Evolutionary conservation across 2,888 invertebrate species (phyloP).

Genomic region (Sesamia inferens): DNA sequence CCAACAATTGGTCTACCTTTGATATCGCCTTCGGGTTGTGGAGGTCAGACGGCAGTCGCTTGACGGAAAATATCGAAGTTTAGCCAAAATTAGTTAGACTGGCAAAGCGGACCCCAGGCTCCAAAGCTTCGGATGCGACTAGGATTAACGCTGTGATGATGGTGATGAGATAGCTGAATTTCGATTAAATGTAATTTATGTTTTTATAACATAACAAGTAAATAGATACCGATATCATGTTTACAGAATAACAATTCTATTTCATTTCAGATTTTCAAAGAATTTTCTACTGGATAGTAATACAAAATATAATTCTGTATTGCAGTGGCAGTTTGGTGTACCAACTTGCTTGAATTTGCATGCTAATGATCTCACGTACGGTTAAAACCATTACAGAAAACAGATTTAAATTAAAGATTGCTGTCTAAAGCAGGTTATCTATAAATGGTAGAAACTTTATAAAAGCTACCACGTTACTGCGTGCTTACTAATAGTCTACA

Average conservation of each 20-base stretch:
- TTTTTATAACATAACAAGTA: background rate
- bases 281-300: background rate
- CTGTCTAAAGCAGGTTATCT: background rate
- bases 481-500: background rate
- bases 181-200: too few relatives aligned
- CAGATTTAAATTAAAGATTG: constrained; percentile 3
- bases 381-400: constrained; percentile 1
- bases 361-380: constrained; percentile 16
- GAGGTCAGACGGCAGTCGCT: too few relatives aligned
- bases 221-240: background rate
- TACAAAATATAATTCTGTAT: constrained; percentile 3
- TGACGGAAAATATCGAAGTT: too few relatives aligned
- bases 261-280: background rate
- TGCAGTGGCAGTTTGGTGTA: constrained; percentile 2
- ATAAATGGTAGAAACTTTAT: background rate
- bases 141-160: too few relatives aligned
- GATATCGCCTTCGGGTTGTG: too few relatives aligned
- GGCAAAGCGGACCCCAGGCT: too few relatives aligned
- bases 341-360: constrained; percentile 10
- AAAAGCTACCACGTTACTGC: too few relatives aligned
- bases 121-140: too few relatives aligned
- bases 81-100: too few relatives aligned
- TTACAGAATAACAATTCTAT: background rate
- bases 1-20: too few relatives aligned
- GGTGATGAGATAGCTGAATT: too few relatives aligned